Base-by-base conservation (phyloP, 2,797 vertebrate species). In the Premnoplex brunnescens region DNA sequence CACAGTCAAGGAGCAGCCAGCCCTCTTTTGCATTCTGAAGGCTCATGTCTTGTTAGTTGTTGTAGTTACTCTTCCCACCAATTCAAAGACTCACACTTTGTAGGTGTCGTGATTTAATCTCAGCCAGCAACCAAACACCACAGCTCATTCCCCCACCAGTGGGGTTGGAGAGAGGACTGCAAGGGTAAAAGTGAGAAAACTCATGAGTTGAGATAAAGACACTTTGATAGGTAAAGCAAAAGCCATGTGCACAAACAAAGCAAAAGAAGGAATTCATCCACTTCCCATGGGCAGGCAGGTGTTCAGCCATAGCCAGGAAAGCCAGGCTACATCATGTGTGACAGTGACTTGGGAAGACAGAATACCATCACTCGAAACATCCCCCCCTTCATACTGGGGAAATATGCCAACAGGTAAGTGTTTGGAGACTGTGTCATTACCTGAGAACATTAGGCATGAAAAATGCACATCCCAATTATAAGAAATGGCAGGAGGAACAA, bases 241-340 rank as follows among this genome's bases (percentile, higher is more conserved):
- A 66, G 14, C 20, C 3, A 8, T 23, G 14, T 6, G 8, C 20
- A 30, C 27, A 51, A 37, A 19, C 34, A 68, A 37, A 51, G 21
- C 22, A 28, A 34, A 54, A 12, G 26, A 41, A 32, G 39, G 39
- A 78, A 32, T 46, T 78, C 6, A 34, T 48, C 24, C 12, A 9
- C 18, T 78, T 48, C 24, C 59, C 37, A 5, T 14, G 59, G 22
- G 34, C 19, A 48, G 39, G 26, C 27, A 48, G 15, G 22, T 41
- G 12, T 20, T 66, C 59, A 66, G 13, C 46, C 22, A 7, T 24
- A 15, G 21, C 46, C 52, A 36, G 80, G 39, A 54, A 48, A 48
- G 10, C 46, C 5, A 4, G 15, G 7, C 19, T 72, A 19, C 8
- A 2, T 24, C 13, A 6, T 7, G 5, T 1, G 0, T 52, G 43